Base-by-base conservation (phyloP, 2,797 vertebrate species). In the Pachyuromys duprasi region DNA sequence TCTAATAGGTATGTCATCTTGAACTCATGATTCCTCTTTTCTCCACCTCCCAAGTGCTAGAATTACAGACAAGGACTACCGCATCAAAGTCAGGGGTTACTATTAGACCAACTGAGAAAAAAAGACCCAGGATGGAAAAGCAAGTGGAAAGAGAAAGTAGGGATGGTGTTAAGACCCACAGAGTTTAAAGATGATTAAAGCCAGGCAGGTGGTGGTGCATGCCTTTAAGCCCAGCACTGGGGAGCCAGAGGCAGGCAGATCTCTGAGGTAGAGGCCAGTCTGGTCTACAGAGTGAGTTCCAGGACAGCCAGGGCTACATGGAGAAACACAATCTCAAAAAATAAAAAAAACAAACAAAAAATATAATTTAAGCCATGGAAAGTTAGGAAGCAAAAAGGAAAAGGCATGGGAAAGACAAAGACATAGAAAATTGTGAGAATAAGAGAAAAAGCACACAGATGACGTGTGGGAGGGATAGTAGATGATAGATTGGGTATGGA, bases 401-500 rank as follows among this genome's bases (percentile, higher is more conserved):
- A 24, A 86, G 83, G 22, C 49, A 26, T 55, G 42, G 22, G 24
- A 28, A 26, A 70, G 33, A 53, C 57, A 20, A 17, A 14, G 28
- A 24, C 60, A 65, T 42, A 63, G 39, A 24, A 49, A 86, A 15
- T 55, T 55, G 14, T 69, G 13, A 26, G 2, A 53, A 28, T 7
- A n/a, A 55, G 5, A 3, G 22, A 22, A 2, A 33, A 20, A 83
- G 15, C 22, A 0, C 26, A 53, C 49, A 28, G 65, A 28, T 3
- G 0, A 5, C 26, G 20, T 49, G 20, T 24, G 8, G 24, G 31
- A 33, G 6, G 39, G 2, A 5, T 14, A 24, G 12, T 4, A 14
- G 3, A 26, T 11, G 13, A n/a, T 9, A 31, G 45, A 33, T 26
- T 0, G 0, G 33, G 1, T 55, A 13, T 15, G 17, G 45, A 55